These are phyloP conservation scores for Cavia aperea DNA, from an alignment of 2,113 vertebrate genomes.

Conservation along the genomic window DNA sequence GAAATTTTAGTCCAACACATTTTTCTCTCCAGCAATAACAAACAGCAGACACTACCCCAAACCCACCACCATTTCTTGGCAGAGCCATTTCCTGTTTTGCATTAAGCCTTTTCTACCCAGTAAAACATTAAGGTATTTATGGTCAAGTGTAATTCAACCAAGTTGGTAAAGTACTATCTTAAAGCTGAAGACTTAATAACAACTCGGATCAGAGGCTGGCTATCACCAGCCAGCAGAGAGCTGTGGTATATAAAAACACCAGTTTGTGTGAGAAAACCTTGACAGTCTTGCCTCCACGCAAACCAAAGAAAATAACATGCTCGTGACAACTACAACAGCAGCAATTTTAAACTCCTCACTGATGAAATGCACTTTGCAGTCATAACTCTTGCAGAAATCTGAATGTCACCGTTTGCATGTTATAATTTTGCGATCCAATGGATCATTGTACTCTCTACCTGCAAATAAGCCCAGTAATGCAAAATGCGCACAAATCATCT, in stretches of 20 bases:
- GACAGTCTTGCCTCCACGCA: conserved; percentile 73
- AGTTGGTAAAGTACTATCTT: conserved; percentile 71
- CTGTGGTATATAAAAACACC: conserved; percentile 63
- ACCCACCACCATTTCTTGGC: conserved; percentile 6
- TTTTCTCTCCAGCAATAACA: background rate
- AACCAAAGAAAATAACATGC: conserved; percentile 72
- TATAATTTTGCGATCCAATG: conserved; percentile 75
- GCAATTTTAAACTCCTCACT: conserved; percentile 76
- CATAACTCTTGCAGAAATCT: conserved; percentile 76
- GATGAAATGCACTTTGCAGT: conserved; percentile 68
- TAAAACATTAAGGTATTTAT: conserved; percentile 68
- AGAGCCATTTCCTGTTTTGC: conserved; percentile 45
- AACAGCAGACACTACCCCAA: background rate
- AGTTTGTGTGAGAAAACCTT: conserved; percentile 70
- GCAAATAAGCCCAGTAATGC: conserved; percentile 77
- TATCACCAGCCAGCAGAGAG: conserved; percentile 70
- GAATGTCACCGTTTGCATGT: conserved; percentile 60
- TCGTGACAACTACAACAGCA: conserved; percentile 77
- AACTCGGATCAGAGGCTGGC: conserved; percentile 60
- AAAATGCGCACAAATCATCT: conserved; percentile 75
- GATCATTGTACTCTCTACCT: conserved; percentile 69
- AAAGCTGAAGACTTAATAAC: conserved; percentile 70
- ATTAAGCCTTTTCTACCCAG: conserved; percentile 52
- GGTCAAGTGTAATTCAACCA: conserved; percentile 67
- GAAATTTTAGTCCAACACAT: background rate